phyloP scores from a whole-genome alignment of 2,888 invertebrate species.

The Oeneis ivallda region DNA sequence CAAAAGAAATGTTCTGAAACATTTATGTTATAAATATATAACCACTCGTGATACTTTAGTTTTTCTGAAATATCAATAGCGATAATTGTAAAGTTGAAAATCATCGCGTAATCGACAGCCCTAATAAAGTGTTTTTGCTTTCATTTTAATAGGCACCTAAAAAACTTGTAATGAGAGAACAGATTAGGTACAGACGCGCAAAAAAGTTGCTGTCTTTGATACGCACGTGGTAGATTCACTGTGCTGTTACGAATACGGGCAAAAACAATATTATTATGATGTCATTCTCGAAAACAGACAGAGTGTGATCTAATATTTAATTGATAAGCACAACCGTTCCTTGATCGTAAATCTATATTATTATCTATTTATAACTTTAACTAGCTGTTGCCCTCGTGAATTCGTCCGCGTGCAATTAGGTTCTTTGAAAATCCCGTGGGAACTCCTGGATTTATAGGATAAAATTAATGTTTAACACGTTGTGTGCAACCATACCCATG shows the following conservation, averaged over 20 bases:
- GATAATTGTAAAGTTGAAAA: neutral
- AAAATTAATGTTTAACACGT: too few relatives aligned
- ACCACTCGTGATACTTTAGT: too few relatives aligned
- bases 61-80: too few relatives aligned
- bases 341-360: slow-evolving; percentile 10
- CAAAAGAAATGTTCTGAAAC: too few relatives aligned
- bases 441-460: too few relatives aligned
- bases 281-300: slow-evolving; percentile 39
- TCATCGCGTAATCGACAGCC: slow-evolving; percentile 22
- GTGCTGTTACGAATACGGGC: slow-evolving; percentile 29
- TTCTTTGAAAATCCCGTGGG: too few relatives aligned
- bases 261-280: slow-evolving; percentile 42
- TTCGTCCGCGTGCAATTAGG: too few relatives aligned
- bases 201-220: slow-evolving; percentile 42
- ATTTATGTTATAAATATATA: too few relatives aligned
- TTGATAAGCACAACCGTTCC: slow-evolving; percentile 17
- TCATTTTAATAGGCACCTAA: slow-evolving; percentile 31
- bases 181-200: too few relatives aligned
- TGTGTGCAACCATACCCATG: too few relatives aligned
- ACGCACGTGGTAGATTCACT: slow-evolving; percentile 38
- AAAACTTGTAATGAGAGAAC: slow-evolving; percentile 32
- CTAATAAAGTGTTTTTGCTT: slow-evolving; percentile 35
- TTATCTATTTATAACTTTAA: too few relatives aligned
- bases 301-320: slow-evolving; percentile 40
- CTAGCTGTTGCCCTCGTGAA: too few relatives aligned